Conservation (phyloP, 2,888 invertebrate species). For the Sylvicola cinctus region DNA sequence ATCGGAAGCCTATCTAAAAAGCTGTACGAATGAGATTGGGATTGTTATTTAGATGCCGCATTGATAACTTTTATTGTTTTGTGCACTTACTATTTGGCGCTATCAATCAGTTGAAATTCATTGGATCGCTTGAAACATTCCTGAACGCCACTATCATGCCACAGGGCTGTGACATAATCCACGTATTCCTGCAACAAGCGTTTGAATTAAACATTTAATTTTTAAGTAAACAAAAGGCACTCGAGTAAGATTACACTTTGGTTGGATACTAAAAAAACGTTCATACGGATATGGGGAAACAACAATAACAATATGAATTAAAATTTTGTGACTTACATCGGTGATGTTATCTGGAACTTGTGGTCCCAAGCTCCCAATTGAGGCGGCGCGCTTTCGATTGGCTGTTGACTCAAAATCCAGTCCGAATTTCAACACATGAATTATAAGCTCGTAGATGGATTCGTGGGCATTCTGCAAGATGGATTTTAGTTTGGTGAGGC, state of each 20-base stretch:
- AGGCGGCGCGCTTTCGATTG: conserved; percentile 21
- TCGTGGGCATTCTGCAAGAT: conserved; percentile 58
- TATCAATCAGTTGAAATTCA: conserved; percentile 61
- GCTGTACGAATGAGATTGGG: conserved; percentile 26
- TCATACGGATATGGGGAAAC: too few relatives aligned
- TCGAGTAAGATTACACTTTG: neutral
- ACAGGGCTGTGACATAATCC: conserved; percentile 40
- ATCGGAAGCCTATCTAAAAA: conserved; percentile 50
- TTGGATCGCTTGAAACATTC: conserved; percentile 47
- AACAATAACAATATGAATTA: too few relatives aligned
- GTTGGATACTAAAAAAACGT: conserved; percentile 1
- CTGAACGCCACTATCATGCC: conserved; percentile 50
- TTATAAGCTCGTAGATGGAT: conserved; percentile 44
- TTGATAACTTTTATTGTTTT: conserved; percentile 2
- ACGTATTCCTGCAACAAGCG: conserved; percentile 39
- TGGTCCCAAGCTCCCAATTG: conserved; percentile 30
- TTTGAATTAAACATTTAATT: conserved; percentile 13
- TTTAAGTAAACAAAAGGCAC: neutral
- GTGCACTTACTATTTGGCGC: conserved; percentile 57
- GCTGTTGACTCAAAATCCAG: conserved; percentile 27
- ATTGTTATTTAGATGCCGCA: neutral
- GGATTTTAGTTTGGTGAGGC: conserved; percentile 38
- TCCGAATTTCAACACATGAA: conserved; percentile 32
- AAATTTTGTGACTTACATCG: conserved; percentile 26
- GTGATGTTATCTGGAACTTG: conserved; percentile 31